phyloP scores from a whole-genome alignment of 2,797 vertebrate species.

The Aldrovandia affinis region DNA sequence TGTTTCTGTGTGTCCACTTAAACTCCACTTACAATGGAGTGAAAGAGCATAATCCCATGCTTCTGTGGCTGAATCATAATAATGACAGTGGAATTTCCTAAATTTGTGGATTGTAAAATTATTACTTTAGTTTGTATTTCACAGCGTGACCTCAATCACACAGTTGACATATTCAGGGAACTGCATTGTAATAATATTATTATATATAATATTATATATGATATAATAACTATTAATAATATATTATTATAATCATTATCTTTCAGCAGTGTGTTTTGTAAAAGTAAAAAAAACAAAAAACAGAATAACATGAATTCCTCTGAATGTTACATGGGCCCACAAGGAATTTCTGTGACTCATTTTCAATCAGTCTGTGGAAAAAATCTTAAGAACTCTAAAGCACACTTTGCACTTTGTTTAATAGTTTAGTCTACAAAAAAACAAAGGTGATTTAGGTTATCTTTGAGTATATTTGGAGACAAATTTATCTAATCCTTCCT shows the following conservation, averaged over 20 bases:
- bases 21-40: neutral
- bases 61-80: neutral
- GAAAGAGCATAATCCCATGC: neutral
- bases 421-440: conserved; percentile 14
- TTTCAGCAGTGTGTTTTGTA: too few species aligned
- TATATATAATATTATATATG: neutral
- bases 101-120: too few species aligned
- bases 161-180: neutral
- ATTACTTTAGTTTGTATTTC: neutral
- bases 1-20: neutral
- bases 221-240: neutral
- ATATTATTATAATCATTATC: neutral
- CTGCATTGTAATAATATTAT: too few species aligned
- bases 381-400: neutral
- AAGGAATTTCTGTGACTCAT: neutral
- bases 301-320: neutral
- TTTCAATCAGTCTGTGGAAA: neutral
- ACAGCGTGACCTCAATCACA: neutral
- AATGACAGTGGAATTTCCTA: neutral
- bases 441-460: conserved; percentile 18
- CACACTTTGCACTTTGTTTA: conserved; percentile 8
- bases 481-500: conserved; percentile 24
- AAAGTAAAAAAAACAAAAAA: too few species aligned
- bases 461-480: conserved; percentile 15
- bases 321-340: neutral